Evolutionary conservation across 2,888 invertebrate species (phyloP).

Genomic region (Zonitis immaculata): DNA sequence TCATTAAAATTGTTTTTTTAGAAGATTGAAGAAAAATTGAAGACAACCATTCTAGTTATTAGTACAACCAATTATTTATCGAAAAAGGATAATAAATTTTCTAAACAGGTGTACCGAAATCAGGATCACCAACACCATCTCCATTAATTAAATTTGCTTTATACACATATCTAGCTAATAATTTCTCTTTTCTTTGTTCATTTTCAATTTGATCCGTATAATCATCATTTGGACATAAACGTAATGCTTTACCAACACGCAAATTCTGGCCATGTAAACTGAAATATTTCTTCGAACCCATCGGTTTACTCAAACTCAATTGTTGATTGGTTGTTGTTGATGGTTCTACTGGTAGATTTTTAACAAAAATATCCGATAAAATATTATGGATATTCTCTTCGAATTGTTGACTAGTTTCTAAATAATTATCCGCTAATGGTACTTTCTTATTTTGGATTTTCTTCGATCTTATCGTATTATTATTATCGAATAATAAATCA

Average conservation of each 20-base stretch:
- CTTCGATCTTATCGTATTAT: slow-evolving; percentile 1
- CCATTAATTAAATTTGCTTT: slow-evolving; percentile 46
- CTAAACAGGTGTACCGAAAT: slow-evolving; percentile 65
- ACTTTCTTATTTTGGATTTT: slow-evolving; percentile 7
- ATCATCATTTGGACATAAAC: slow-evolving; percentile 46
- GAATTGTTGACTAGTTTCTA: slow-evolving; percentile 45
- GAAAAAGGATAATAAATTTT: too few species aligned
- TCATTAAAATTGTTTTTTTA: too few species aligned
- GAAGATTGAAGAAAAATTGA: too few species aligned
- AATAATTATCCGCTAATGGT: slow-evolving; percentile 16
- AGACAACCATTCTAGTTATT: too few species aligned
- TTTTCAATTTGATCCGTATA: slow-evolving; percentile 34
- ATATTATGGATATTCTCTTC: slow-evolving; percentile 48
- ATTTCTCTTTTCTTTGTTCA: slow-evolving; percentile 46
- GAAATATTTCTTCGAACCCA: slow-evolving; percentile 43
- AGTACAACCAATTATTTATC: too few species aligned
- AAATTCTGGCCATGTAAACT: slow-evolving; percentile 43
- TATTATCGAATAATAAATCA: slow-evolving; percentile 27
- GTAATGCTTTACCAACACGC: slow-evolving; percentile 45
- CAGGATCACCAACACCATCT: slow-evolving; percentile 61
- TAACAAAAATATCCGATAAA: slow-evolving; percentile 46
- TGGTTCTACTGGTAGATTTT: slow-evolving; percentile 35
- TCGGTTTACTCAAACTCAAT: slow-evolving; percentile 27
- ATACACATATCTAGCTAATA: slow-evolving; percentile 48
- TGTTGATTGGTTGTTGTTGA: slow-evolving; percentile 1